Conservation (phyloP, 2,888 invertebrate species). For the Hipparchia semele region DNA sequence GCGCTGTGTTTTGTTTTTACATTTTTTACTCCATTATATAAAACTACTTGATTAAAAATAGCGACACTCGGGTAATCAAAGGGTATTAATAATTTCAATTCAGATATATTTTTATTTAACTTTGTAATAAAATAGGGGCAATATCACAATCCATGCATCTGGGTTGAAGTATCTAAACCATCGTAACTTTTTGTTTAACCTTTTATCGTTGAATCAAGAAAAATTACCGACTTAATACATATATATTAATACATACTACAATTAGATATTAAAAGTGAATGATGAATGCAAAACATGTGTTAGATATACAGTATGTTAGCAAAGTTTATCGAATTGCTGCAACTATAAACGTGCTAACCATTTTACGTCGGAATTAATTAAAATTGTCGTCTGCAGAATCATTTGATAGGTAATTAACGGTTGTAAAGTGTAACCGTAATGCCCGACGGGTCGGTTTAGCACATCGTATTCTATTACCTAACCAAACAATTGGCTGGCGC, state of each 20-base stretch:
- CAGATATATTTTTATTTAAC: no score
- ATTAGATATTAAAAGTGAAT: slow-evolving; percentile 42
- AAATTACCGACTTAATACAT: no score
- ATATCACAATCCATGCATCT: no score
- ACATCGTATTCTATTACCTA: slow-evolving; percentile 64
- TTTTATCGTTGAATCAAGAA: no score
- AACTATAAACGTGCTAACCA: slow-evolving; percentile 10
- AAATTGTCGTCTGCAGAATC: slow-evolving; percentile 55
- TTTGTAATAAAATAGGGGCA: no score
- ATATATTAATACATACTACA: no score
- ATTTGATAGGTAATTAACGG: slow-evolving; percentile 71
- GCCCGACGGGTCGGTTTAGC: slow-evolving; percentile 50
- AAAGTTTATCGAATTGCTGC: slow-evolving; percentile 22
- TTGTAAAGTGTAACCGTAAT: slow-evolving; percentile 59
- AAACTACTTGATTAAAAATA: not conserved
- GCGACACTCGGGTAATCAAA: not conserved
- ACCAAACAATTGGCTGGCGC: slow-evolving; percentile 72
- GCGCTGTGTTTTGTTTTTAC: not conserved
- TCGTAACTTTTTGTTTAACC: no score
- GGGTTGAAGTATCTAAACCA: no score
- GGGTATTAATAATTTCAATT: not conserved
- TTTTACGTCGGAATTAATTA: slow-evolving; percentile 63
- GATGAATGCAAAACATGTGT: slow-evolving; percentile 1
- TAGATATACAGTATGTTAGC: not conserved
- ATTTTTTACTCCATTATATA: not conserved